Evolutionary conservation across 2,888 invertebrate genomes (phyloP).

Genomic region (Torymus texanus): DNA sequence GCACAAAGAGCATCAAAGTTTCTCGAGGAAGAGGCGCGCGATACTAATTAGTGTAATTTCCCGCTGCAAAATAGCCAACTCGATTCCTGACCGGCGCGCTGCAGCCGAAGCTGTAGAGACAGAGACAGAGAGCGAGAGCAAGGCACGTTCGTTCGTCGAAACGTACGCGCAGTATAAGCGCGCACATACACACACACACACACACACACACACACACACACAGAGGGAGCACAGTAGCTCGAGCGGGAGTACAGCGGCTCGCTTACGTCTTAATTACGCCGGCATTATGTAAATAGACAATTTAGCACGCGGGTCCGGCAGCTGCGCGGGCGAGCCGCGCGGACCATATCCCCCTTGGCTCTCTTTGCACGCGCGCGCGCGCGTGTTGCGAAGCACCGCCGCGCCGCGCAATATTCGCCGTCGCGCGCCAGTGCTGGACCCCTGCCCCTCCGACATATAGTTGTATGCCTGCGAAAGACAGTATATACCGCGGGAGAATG

Average conservation of each 20-base stretch:
- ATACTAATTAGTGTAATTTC: slow-evolving; percentile 51
- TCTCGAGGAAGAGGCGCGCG: slow-evolving; percentile 17
- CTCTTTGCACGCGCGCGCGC: background rate
- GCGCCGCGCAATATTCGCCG: slow-evolving; percentile 23
- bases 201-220: background rate
- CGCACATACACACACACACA: background rate
- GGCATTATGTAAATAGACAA: slow-evolving; percentile 65
- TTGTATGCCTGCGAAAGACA: too few relatives aligned
- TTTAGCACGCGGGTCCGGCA: slow-evolving; percentile 56
- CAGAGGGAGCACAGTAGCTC: background rate
- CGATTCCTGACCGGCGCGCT: slow-evolving; percentile 16
- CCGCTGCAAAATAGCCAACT: slow-evolving; percentile 39
- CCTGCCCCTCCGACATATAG: too few relatives aligned
- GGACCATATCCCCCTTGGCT: slow-evolving; percentile 34
- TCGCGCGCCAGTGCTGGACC: too few relatives aligned
- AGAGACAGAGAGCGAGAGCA: slow-evolving; percentile 4
- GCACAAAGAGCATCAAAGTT: slow-evolving; percentile 33
- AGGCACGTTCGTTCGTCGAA: background rate
- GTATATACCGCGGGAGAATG: too few relatives aligned
- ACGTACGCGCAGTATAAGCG: background rate
- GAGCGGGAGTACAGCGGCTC: slow-evolving; percentile 40
- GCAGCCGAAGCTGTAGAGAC: too few relatives aligned
- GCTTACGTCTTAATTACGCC: slow-evolving; percentile 62
- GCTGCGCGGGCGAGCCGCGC: slow-evolving; percentile 8
- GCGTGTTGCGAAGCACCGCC: background rate